These are phyloP conservation scores for Scophthalmus maximus DNA, from an alignment of 2,113 vertebrate genomes.

Conservation along the genomic window DNA sequence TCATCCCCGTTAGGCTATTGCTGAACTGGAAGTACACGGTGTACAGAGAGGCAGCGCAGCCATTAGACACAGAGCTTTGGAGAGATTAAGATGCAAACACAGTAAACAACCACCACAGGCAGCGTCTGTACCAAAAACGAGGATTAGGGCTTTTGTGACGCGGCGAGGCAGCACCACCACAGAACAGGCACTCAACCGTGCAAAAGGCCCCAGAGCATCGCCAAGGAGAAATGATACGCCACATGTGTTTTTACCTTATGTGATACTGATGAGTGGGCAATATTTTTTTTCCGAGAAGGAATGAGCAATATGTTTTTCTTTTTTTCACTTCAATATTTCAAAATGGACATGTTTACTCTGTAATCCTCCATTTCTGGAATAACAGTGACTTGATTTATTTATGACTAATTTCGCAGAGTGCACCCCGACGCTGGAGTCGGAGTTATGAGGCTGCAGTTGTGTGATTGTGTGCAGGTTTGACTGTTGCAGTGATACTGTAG, in stretches of 20 bases:
- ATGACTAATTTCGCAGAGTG: slow-evolving; percentile 58
- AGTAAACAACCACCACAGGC: slow-evolving; percentile 70
- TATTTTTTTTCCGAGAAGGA: slow-evolving; percentile 42
- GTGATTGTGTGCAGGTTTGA: slow-evolving; percentile 53
- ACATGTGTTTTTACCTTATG: slow-evolving; percentile 44
- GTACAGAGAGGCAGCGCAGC: slow-evolving; percentile 68
- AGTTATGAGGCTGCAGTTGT: slow-evolving; percentile 57
- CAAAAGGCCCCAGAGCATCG: slow-evolving; percentile 31
- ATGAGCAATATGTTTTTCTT: slow-evolving; percentile 43
- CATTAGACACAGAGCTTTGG: slow-evolving; percentile 82
- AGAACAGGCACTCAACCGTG: slow-evolving; percentile 45
- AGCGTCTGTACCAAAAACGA: slow-evolving; percentile 68
- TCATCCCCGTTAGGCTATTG: slow-evolving; percentile 48
- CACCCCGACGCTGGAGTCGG: slow-evolving; percentile 30
- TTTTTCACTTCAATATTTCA: slow-evolving; percentile 40
- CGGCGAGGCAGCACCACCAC: slow-evolving; percentile 42
- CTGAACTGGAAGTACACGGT: slow-evolving; percentile 65
- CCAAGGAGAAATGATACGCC: slow-evolving; percentile 33
- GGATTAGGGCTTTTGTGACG: slow-evolving; percentile 69
- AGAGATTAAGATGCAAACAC: slow-evolving; percentile 76
- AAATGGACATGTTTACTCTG: slow-evolving; percentile 35
- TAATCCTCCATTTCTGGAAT: slow-evolving; percentile 60
- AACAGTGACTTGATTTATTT: slow-evolving; percentile 57
- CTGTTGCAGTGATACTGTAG: slow-evolving; percentile 56
- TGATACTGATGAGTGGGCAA: slow-evolving; percentile 49